Conservation (phyloP, 2,797 vertebrate species). For the Pelodytes ibericus region DNA sequence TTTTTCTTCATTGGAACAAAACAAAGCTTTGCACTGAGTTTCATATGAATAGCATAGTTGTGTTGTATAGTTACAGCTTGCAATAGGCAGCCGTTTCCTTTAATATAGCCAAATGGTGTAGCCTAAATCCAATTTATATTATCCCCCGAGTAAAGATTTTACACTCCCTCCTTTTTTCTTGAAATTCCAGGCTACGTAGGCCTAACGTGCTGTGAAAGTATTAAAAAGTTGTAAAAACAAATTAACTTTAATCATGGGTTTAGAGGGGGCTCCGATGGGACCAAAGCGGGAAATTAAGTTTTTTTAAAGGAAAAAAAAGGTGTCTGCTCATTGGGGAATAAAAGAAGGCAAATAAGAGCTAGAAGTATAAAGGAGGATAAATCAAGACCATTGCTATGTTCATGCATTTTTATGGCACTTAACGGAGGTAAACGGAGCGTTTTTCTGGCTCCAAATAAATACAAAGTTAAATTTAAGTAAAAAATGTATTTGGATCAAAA, state of each 20-base stretch:
- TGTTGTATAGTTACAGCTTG: conserved; percentile 49
- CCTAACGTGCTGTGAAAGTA: conserved; percentile 55
- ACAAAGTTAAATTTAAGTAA: no score
- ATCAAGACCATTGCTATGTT: background rate
- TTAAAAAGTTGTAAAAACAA: conserved; percentile 58
- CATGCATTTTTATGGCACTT: background rate
- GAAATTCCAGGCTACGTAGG: conserved; percentile 48
- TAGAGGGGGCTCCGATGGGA: conserved; percentile 50
- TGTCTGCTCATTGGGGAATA: conserved; percentile 49
- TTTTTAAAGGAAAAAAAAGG: conserved; percentile 51
- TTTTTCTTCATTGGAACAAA: conserved; percentile 9
- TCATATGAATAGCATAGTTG: conserved; percentile 51
- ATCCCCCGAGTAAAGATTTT: conserved; percentile 50
- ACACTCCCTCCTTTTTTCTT: conserved; percentile 52
- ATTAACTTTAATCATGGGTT: conserved; percentile 57
- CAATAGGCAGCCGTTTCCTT: conserved; percentile 52
- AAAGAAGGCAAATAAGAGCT: conserved; percentile 15
- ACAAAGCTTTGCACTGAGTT: conserved; percentile 32
- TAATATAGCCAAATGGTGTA: conserved; percentile 52
- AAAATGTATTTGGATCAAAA: no score
- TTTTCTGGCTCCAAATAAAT: no score
- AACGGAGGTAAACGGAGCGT: no score
- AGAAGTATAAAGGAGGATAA: conserved; percentile 11
- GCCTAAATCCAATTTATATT: conserved; percentile 56
- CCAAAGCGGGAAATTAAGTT: conserved; percentile 54